phyloP scores from a whole-genome alignment of 2,113 vertebrate species.

The Ammodytes dubius region DNA sequence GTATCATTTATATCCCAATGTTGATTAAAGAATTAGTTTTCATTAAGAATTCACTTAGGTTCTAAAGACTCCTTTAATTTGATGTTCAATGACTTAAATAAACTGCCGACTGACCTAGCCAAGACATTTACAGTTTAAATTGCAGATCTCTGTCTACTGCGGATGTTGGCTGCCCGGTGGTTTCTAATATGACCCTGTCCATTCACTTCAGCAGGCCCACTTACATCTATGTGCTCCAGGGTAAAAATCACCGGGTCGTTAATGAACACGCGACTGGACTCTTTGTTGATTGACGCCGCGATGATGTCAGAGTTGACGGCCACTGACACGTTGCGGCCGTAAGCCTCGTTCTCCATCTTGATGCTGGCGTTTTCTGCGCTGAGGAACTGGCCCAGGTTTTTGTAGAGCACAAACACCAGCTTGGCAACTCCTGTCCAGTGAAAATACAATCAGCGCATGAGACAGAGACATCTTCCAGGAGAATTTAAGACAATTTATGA shows the following conservation, averaged over 20 bases:
- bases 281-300: conserved; percentile 98
- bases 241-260: conserved; percentile 98
- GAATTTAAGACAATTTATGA: background rate
- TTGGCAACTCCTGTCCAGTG: conserved; percentile 90
- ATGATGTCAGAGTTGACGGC: conserved; percentile 98
- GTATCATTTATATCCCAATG: conserved; percentile 96
- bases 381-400: conserved; percentile 96
- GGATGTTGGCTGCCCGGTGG: conserved; percentile 77
- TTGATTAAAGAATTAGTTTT: conserved; percentile 99
- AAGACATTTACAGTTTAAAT: conserved; percentile 92
- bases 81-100: conserved; percentile 95
- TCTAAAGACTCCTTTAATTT: conserved; percentile 97
- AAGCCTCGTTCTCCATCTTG: conserved; percentile 90
- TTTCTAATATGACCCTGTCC: conserved; percentile 82
- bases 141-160: conserved; percentile 76
- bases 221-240: conserved; percentile 97
- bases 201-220: conserved; percentile 82
- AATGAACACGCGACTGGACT: conserved; percentile 97
- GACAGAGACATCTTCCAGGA: background rate
- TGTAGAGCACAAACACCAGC: conserved; percentile 98
- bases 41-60: conserved; percentile 99
- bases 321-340: conserved; percentile 91
- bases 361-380: conserved; percentile 97
- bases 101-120: conserved; percentile 90
- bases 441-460: conserved; percentile 6